Evolutionary conservation across 2,888 invertebrate species (phyloP).

Genomic region (Linyphia triangularis): DNA sequence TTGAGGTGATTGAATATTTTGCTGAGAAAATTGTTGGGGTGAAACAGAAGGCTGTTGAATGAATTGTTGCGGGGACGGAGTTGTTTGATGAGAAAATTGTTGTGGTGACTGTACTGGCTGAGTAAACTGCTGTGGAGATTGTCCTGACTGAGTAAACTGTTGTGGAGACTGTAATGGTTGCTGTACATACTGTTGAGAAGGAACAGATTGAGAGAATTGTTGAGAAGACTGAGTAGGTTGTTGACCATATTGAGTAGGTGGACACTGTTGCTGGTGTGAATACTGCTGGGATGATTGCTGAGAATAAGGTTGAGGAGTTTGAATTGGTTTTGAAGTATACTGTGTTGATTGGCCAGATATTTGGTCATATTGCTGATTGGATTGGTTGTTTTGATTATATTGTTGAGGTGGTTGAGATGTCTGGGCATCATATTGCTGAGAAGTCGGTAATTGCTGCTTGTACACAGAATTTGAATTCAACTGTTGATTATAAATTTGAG

Average conservation of each 20-base stretch:
- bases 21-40: slow-evolving; percentile 38
- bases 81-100: slow-evolving; percentile 41
- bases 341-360: slow-evolving; percentile 7
- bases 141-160: slow-evolving; percentile 40
- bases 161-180: slow-evolving; percentile 26
- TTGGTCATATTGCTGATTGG: slow-evolving; percentile 54
- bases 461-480: slow-evolving; percentile 9
- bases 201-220: slow-evolving; percentile 17
- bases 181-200: slow-evolving; percentile 6
- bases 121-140: slow-evolving; percentile 45
- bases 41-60: slow-evolving; percentile 21
- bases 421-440: slow-evolving; percentile 26
- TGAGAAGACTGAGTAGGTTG: slow-evolving; percentile 23
- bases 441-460: background rate
- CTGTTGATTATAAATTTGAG: slow-evolving; percentile 38
- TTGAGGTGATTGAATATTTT: slow-evolving; percentile 27
- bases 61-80: slow-evolving; percentile 40
- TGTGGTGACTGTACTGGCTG: slow-evolving; percentile 53
- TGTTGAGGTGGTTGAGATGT: slow-evolving; percentile 23
- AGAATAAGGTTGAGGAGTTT: slow-evolving; percentile 22
- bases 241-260: slow-evolving; percentile 20
- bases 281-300: slow-evolving; percentile 37
- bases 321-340: background rate
- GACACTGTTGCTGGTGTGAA: background rate
- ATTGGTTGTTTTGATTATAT: slow-evolving; percentile 32